Evolutionary conservation across 2,113 vertebrate genomes (phyloP).

Genomic region (Varanus komodoensis): DNA sequence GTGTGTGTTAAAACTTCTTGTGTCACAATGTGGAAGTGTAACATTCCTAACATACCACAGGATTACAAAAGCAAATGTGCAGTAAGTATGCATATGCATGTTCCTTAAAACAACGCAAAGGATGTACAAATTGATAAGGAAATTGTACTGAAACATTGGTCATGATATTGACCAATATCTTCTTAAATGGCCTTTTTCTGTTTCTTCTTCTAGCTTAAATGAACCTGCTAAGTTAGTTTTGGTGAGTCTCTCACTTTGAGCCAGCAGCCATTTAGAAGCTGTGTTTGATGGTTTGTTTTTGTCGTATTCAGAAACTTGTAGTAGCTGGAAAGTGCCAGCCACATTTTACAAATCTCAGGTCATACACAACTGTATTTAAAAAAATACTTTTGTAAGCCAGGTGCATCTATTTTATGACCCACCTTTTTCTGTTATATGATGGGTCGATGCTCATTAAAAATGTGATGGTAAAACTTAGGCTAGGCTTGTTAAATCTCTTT

Average conservation of each 20-base stretch:
- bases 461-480: neutral
- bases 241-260: neutral
- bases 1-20: neutral
- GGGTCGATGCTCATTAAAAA: neutral
- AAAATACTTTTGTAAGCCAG: neutral
- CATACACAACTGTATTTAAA: neutral
- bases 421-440: neutral
- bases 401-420: neutral
- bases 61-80: neutral
- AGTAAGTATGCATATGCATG: neutral
- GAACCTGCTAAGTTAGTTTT: neutral
- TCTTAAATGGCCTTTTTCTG: neutral
- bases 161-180: neutral
- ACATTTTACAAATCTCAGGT: neutral
- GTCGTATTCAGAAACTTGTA: neutral
- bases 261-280: neutral
- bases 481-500: too few relatives aligned
- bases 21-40: too few relatives aligned
- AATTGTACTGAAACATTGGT: neutral
- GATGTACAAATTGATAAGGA: neutral
- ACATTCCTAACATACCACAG: too few relatives aligned
- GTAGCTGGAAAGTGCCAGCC: neutral
- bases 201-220: neutral
- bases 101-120: neutral
- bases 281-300: neutral